Conservation (phyloP, 2,888 invertebrate species). For the Lottia gigantea region DNA sequence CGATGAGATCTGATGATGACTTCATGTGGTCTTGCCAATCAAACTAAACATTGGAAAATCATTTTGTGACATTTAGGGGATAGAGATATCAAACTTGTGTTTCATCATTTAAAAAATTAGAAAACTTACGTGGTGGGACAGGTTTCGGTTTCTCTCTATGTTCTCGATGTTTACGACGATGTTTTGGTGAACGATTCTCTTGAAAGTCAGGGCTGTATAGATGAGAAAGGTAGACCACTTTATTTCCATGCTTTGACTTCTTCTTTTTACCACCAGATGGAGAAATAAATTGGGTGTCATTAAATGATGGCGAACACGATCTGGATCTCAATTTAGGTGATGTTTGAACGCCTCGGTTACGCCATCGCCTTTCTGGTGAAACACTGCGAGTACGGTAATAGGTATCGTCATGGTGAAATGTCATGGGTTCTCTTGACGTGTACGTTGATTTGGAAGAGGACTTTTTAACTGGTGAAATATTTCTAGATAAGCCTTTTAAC, state of each 20-base stretch:
- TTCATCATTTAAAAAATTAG: background rate
- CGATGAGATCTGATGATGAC: too few relatives aligned
- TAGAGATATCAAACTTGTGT: too few relatives aligned
- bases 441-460: background rate
- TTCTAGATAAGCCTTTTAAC: background rate
- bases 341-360: background rate
- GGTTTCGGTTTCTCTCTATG: background rate
- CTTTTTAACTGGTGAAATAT: slow-evolving; percentile 2
- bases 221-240: background rate
- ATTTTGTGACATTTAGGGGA: too few relatives aligned
- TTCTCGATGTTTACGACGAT: background rate
- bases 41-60: too few relatives aligned
- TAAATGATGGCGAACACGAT: background rate
- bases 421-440: background rate
- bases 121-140: background rate
- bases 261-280: background rate
- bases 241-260: background rate
- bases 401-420: background rate
- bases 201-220: background rate
- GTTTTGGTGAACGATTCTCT: background rate
- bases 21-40: too few relatives aligned
- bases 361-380: background rate
- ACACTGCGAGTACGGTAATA: background rate
- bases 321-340: slow-evolving; percentile 1
- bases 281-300: background rate